Evolutionary conservation across 2,888 invertebrate species (phyloP).

Genomic region (Synergus itoensis): DNA sequence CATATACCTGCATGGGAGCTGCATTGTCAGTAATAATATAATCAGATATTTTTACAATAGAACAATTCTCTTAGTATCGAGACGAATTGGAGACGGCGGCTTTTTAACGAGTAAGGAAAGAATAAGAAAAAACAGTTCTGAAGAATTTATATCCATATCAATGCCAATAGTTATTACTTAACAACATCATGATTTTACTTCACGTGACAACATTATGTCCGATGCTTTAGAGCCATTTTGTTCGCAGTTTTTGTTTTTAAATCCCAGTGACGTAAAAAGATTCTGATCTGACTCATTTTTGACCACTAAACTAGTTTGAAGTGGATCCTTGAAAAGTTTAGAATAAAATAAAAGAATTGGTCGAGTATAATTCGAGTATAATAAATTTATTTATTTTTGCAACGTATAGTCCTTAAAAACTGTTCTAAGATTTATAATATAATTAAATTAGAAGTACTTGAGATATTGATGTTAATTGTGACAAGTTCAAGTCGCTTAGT

Average conservation of each 20-base stretch:
- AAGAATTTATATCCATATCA: background rate
- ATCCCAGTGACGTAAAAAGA: background rate
- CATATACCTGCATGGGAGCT: no score
- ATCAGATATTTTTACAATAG: background rate
- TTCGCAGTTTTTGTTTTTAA: background rate
- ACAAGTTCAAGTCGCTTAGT: constrained; percentile 9
- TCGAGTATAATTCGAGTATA: no score
- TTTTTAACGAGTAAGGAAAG: background rate
- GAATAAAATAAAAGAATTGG: background rate
- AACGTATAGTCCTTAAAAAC: background rate
- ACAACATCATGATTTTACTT: constrained; percentile 18
- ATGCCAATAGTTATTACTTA: background rate
- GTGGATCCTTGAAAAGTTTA: background rate
- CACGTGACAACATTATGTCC: constrained; percentile 18
- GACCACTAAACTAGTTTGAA: background rate
- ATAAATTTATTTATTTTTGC: background rate
- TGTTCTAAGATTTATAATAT: background rate
- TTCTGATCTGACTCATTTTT: background rate
- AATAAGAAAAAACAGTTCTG: background rate
- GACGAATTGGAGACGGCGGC: background rate
- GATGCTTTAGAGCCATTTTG: background rate
- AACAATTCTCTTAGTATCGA: background rate
- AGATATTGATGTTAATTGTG: constrained; percentile 1
- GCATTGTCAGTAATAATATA: no score
- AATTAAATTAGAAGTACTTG: constrained; percentile 5